Evolutionary conservation across 1,140 invertebrate genomes (phyloP), one percentile per base, ranked within the genome.

Genomic region (Stenopsyche tienmushanensis): DNA sequence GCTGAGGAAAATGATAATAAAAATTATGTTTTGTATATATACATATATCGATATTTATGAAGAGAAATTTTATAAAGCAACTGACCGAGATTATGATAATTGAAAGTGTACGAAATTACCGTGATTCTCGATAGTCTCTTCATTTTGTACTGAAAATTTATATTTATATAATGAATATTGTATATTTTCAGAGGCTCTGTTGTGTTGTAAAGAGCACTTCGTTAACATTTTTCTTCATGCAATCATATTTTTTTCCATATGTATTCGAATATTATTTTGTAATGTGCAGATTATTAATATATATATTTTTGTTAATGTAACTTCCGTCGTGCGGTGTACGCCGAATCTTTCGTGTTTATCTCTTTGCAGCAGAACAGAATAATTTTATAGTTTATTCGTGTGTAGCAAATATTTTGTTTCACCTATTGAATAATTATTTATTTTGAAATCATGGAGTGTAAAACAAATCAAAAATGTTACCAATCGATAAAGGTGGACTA

Each of bases 391-490:
- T 34, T 34, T 34, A 7, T 34, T 34, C 13, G 5, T 34, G 29
- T 34, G 29, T 34, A 34, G 29, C 29, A 34, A 34, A 34, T n/a
- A n/a, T 7, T 53, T 50, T 50, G 47, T 26, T 57, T 42, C 54
- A 39, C 54, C 21, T 41, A 20, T 50, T 50, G 21, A 21, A 42
- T 17, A 39, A 41, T 57, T 20, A 57, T 57, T 57, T 57, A 57
- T 57, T 57, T 49, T 23, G 49, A 29, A 57, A 47, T 25, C 1
- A 25, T 39, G 44, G 54, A 62, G 62, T 52, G 55, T 34, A n/a
- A 55, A 64, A 59, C 47, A 68, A 58, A 67, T 53, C 52, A 59
- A 34, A 62, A 52, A 62, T 65, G 66, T 69, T 69, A 69, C 66
- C 66, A 69, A 54, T 69, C 24, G 42, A 20, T 29, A 60, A 24